These are phyloP conservation scores for Neoseiulus cucumeris DNA, from an alignment of 1,140 invertebrate genomes.

Conservation along the genomic window DNA sequence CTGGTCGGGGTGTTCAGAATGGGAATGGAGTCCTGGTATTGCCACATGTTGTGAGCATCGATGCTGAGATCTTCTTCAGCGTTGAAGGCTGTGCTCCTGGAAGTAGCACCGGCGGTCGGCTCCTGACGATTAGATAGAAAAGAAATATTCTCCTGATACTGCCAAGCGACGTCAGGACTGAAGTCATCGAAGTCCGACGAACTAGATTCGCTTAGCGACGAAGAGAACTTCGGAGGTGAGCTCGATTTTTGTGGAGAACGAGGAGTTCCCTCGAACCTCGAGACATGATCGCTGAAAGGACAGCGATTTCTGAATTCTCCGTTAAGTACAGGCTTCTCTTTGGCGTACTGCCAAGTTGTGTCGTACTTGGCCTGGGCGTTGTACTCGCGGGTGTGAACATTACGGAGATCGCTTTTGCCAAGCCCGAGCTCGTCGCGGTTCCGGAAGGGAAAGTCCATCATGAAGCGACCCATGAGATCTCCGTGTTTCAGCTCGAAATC, in stretches of 20 bases:
- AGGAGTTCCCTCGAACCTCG: not conserved
- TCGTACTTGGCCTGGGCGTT: not conserved
- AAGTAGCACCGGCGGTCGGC: not conserved
- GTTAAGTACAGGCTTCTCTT: not conserved
- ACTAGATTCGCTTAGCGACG: not conserved
- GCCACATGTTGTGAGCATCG: not conserved
- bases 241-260: not conserved
- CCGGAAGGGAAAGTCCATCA: not conserved
- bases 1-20: not conserved
- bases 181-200: not conserved
- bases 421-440: slow-evolving; percentile 2
- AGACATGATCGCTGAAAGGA: not conserved
- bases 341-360: not conserved
- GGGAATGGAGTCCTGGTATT: not conserved
- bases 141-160: not conserved
- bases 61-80: not conserved
- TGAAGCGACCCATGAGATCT: slow-evolving; percentile 2
- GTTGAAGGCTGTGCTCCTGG: no score
- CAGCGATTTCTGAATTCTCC: not conserved
- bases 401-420: not conserved
- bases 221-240: no score
- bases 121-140: not conserved
- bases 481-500: slow-evolving; percentile 1
- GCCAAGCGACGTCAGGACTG: not conserved
- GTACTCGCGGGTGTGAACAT: not conserved